Base-by-base conservation (phyloP, 2,113 vertebrate genomes). In the Saccopteryx bilineata region DNA sequence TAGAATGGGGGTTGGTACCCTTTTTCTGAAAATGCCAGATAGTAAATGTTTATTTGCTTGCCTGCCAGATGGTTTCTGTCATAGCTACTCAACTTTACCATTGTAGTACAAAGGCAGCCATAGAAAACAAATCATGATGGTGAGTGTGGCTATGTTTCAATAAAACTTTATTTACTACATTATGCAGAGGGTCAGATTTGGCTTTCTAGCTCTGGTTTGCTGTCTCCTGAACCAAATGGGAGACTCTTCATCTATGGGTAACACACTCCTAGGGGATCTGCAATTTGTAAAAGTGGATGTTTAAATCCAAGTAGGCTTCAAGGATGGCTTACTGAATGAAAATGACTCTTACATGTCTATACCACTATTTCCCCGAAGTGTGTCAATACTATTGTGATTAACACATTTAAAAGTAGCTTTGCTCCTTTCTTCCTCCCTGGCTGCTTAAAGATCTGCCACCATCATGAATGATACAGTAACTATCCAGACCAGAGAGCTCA, bases 161-260 rank as follows among this genome's bases (percentile, higher is more conserved):
- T 89, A 97, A 94, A 97, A 95, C 85, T 97, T 97, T 96, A 96
- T 94, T 95, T 93, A 90, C 87, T 72, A 87, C 92, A 92, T 21
- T 80, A 88, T 58, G 26, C 6, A 8, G 48, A 81, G 65, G 58
- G 61, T 63, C 93, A 91, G 5, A 86, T 66, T 81, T 92, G 90
- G 31, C 46, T 68, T 23, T 33, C 17, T n/a, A 84, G 31, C 82
- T 91, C 0, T 72, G 88, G 68, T 82, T 46, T 82, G 23, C 91
- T 13, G 3, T 72, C 52, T 85, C 26, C 58, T 82, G 68, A 92
- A 83, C 24, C 31, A 46, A 63, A 79, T 19, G 9, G 11, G 72
- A 66, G 63, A 79, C 31, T 80, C 48, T 31, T 26, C 60, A 39
- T 65, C 26, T 78, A 56, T 19, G 8, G 15, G 19, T 58, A 65